Evolutionary conservation across 2,113 vertebrate genomes (phyloP).

Genomic region (Cavia aperea): DNA sequence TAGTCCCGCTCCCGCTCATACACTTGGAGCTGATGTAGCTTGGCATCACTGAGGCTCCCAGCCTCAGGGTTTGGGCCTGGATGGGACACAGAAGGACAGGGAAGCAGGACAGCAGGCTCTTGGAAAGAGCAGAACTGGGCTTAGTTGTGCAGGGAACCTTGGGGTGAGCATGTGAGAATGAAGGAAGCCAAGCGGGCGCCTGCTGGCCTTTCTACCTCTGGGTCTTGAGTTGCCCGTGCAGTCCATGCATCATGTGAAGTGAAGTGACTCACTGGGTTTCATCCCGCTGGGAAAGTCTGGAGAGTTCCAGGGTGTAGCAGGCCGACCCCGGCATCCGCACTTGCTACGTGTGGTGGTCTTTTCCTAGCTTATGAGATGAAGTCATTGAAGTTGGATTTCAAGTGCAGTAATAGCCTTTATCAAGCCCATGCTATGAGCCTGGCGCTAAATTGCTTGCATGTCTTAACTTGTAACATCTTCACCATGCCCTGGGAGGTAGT

Average conservation of each 20-base stretch:
- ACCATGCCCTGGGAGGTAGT: neutral
- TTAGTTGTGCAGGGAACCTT: neutral
- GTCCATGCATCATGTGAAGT: rapidly evolving
- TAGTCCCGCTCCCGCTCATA: neutral
- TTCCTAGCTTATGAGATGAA: neutral
- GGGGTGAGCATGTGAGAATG: rapidly evolving
- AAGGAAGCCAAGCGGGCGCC: rapidly evolving
- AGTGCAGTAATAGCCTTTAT: neutral
- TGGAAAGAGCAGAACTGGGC: neutral
- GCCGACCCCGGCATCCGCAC: neutral
- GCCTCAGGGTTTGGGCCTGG: neutral
- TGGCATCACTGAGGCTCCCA: neutral
- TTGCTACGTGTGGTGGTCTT: neutral
- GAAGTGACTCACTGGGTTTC: neutral
- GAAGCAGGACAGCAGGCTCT: neutral
- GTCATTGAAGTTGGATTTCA: rapidly evolving
- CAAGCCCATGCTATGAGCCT: neutral
- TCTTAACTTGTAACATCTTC: neutral
- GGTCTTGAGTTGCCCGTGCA: rapidly evolving
- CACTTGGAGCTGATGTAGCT: neutral
- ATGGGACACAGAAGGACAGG: neutral
- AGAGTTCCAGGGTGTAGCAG: neutral
- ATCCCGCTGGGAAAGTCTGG: neutral
- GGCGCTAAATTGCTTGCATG: neutral
- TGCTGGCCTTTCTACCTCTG: rapidly evolving